Evolutionary conservation across 2,797 vertebrate genomes (phyloP).

Genomic region (Acipenser oxyrinchus): DNA sequence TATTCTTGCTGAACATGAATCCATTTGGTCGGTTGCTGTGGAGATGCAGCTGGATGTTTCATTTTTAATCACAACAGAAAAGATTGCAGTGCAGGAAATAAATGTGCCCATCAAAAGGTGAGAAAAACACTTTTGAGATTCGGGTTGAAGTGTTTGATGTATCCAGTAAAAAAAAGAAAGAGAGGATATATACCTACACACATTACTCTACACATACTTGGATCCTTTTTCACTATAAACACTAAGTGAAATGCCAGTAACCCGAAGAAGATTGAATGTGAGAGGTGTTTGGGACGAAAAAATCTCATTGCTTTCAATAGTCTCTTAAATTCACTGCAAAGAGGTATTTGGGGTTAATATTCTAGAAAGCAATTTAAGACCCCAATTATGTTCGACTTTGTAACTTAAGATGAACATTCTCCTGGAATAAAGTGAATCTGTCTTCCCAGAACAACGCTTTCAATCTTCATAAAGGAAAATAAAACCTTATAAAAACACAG

Average conservation of each 20-base stretch:
- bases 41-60: background rate
- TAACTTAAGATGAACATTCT: slow-evolving; percentile 4
- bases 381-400: slow-evolving; percentile 2
- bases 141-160: background rate
- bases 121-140: background rate
- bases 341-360: slow-evolving; percentile 2
- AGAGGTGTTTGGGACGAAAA: background rate
- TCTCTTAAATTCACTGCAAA: background rate
- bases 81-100: background rate
- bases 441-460: slow-evolving; percentile 3
- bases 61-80: background rate
- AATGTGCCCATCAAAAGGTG: background rate
- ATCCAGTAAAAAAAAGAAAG: background rate
- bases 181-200: background rate
- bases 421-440: background rate
- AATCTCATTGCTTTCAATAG: background rate
- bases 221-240: background rate
- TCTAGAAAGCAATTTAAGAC: slow-evolving; percentile 1
- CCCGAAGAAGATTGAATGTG: background rate
- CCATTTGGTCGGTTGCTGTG: background rate
- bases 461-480: background rate
- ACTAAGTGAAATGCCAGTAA: background rate
- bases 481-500: background rate
- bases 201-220: background rate
- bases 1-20: background rate